Evolutionary conservation across 2,797 vertebrate genomes (phyloP).

Genomic region (Rhynchotus rufescens): DNA sequence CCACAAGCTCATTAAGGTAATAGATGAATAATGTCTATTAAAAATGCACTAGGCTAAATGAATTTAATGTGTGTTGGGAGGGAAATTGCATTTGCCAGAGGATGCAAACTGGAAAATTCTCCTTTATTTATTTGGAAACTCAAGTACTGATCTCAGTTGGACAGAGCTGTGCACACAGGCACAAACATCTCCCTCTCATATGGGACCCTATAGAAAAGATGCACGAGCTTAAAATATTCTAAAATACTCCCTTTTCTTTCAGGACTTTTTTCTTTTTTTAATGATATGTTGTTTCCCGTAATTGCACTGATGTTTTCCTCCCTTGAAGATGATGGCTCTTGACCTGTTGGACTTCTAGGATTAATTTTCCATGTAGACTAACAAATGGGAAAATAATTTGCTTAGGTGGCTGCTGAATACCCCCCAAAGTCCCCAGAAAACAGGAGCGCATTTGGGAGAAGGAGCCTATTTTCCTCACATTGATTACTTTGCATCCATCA

Average conservation of each 20-base stretch:
- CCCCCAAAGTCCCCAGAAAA: not conserved
- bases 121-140: not conserved
- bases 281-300: rapidly evolving
- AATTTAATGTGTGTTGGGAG: slow-evolving; percentile 80
- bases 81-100: slow-evolving; percentile 67
- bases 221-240: not conserved
- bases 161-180: not conserved
- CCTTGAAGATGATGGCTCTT: not conserved
- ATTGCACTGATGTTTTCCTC: not conserved
- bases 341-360: not conserved
- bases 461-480: not conserved
- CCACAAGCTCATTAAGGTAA: slow-evolving; percentile 81
- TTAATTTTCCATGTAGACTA: not conserved
- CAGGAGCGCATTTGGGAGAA: not conserved
- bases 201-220: not conserved
- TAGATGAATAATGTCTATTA: slow-evolving; percentile 82
- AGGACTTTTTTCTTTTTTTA: not conserved
- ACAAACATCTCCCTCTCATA: not conserved
- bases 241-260: not conserved
- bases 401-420: not conserved
- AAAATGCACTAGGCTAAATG: slow-evolving; percentile 81
- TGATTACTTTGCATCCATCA: not conserved
- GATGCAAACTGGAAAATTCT: slow-evolving; percentile 49
- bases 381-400: not conserved
- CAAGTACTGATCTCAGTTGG: not conserved